phyloP scores from a whole-genome alignment of 2,797 vertebrate genomes.

The Spinus pinus region DNA sequence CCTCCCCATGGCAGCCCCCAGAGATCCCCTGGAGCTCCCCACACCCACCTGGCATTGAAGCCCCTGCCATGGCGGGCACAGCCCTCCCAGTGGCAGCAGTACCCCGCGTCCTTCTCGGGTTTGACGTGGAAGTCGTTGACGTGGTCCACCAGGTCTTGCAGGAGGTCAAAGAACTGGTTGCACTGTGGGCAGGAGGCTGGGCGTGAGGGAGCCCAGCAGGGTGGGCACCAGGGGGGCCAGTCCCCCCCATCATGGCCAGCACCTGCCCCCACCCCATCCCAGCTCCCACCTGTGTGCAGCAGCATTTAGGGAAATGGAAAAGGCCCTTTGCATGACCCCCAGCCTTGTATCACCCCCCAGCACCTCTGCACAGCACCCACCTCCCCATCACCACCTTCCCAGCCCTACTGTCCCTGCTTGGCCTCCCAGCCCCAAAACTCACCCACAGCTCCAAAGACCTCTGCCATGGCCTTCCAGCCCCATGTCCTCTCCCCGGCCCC shows the following conservation, averaged over 20 bases:
- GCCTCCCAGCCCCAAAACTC: no score
- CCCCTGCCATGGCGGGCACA: constrained; percentile 94
- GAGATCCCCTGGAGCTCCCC: neutral
- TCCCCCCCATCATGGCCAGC: neutral
- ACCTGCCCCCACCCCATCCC: neutral
- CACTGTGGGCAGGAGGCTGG: constrained; percentile 76
- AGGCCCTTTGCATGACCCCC: neutral
- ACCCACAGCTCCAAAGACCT: neutral
- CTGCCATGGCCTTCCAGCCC: neutral
- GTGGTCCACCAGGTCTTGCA: constrained; percentile 96
- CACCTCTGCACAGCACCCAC: neutral
- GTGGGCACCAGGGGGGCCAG: neutral
- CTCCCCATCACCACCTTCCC: neutral
- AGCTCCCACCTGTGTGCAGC: neutral
- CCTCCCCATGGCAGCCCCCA: neutral
- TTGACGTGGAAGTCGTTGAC: constrained; percentile 97
- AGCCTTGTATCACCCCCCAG: fast-evolving
- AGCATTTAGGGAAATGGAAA: neutral
- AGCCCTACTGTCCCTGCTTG: neutral
- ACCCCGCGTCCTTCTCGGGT: constrained; percentile 93
- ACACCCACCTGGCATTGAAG: constrained; percentile 90
- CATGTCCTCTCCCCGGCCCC: no score
- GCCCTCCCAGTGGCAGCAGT: constrained; percentile 98
- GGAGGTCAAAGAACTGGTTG: constrained; percentile 92
- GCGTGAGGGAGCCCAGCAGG: neutral